Percentiles rank a stretch among this genome's conserved stretches.
These are phyloP conservation scores for Genyomyrus donnyi DNA, from an alignment of 2,113 vertebrate species.

Conservation along the genomic window DNA sequence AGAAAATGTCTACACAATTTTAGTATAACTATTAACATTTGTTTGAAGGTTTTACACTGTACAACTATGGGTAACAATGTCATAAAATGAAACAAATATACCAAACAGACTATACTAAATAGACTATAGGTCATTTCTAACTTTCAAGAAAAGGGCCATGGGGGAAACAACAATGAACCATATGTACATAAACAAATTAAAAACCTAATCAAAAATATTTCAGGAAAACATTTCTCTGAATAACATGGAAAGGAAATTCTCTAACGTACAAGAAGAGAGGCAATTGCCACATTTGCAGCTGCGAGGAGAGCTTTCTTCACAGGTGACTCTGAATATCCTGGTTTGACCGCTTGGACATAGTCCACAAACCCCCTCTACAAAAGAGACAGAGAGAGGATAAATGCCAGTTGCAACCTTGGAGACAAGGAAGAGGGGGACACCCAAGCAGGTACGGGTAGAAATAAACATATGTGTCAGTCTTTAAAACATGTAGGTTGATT, in stretches of 20 bases:
- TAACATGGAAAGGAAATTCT: neutral
- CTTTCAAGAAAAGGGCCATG: too few relatives aligned
- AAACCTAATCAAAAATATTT: too few relatives aligned
- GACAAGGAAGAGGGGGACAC: neutral
- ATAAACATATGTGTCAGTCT: neutral
- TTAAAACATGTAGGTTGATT: neutral
- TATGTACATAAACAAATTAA: too few relatives aligned
- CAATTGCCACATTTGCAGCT: slow-evolving; percentile 73
- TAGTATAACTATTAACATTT: too few relatives aligned
- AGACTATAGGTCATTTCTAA: too few relatives aligned
- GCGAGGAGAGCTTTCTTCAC: slow-evolving; percentile 75
- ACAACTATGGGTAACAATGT: too few relatives aligned
- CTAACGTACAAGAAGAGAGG: slow-evolving; percentile 80
- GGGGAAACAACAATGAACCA: too few relatives aligned
- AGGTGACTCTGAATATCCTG: slow-evolving; percentile 57
- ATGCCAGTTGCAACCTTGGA: neutral
- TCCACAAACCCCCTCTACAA: slow-evolving; percentile 76
- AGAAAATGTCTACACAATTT: too few relatives aligned
- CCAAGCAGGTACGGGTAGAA: neutral
- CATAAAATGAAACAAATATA: too few relatives aligned
- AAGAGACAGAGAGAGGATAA: slow-evolving; percentile 19
- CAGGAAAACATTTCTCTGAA: neutral
- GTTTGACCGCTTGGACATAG: slow-evolving; percentile 52
- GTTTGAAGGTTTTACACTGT: too few relatives aligned
- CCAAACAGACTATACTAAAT: too few relatives aligned